Percentiles rank a stretch among this genome's conserved stretches.
These are phyloP conservation scores for Ondatra zibethicus DNA, from an alignment of 2,113 vertebrate species.

Conservation along the genomic window DNA sequence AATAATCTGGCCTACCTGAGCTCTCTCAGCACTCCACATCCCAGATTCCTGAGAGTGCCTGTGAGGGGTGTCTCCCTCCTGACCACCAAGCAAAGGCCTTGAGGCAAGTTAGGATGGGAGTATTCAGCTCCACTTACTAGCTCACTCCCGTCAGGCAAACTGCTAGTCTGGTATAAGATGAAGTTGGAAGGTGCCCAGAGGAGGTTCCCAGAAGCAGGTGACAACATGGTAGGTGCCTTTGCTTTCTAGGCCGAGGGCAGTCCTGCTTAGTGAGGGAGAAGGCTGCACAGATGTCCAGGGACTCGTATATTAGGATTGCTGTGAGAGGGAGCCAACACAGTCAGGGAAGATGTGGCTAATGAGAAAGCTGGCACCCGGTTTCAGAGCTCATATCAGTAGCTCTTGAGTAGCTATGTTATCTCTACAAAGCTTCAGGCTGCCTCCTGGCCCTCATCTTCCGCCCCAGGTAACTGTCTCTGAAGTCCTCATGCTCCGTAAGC, in stretches of 20 bases:
- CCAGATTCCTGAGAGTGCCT: not conserved
- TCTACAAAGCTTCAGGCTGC: not conserved
- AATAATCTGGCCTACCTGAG: not conserved
- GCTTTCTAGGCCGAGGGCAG: not conserved
- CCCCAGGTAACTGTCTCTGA: not conserved
- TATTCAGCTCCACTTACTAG: not conserved
- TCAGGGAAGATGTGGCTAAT: not conserved
- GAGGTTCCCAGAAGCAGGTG: not conserved
- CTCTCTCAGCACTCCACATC: not conserved
- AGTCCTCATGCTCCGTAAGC: not conserved
- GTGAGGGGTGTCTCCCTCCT: not conserved
- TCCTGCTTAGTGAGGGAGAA: not conserved
- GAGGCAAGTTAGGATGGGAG: not conserved
- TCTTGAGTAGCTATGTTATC: not conserved
- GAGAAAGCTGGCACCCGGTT: not conserved
- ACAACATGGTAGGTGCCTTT: not conserved
- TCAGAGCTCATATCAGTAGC: rapidly evolving
- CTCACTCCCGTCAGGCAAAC: not conserved
- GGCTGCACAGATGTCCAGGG: not conserved
- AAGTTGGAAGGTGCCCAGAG: not conserved
- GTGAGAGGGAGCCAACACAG: not conserved
- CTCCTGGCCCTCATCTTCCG: not conserved
- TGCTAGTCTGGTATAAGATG: not conserved
- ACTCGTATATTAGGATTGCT: not conserved
- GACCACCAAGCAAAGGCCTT: not conserved